phyloP scores from a whole-genome alignment of 2,113 vertebrate genomes.

The Talpa occidentalis region DNA sequence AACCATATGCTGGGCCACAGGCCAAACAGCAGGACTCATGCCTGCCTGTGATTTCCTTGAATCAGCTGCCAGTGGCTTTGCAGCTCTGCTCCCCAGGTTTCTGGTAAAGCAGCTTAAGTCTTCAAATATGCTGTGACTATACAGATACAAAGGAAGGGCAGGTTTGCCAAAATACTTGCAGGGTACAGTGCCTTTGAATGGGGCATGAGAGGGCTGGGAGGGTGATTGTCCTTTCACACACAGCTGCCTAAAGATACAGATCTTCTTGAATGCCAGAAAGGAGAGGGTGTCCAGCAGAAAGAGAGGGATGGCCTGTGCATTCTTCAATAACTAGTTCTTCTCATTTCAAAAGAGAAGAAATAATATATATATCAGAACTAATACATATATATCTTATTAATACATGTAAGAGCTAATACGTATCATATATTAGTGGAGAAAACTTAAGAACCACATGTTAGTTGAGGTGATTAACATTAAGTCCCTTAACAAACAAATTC shows the following conservation, averaged over 20 bases:
- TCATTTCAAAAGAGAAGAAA: neutral
- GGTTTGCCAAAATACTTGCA: neutral
- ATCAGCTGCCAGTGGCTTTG: slow-evolving; percentile 30
- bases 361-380: too few species aligned
- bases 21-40: slow-evolving; percentile 35
- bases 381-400: too few species aligned
- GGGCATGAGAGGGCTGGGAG: neutral
- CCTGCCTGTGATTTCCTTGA: slow-evolving; percentile 14
- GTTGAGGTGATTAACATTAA: neutral
- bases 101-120: slow-evolving; percentile 54
- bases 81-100: slow-evolving; percentile 47
- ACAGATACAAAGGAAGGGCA: neutral
- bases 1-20: slow-evolving; percentile 34
- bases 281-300: neutral
- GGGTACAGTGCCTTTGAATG: neutral
- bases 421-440: neutral
- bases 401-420: too few species aligned
- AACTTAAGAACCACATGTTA: neutral
- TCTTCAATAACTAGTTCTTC: neutral
- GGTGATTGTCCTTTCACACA: neutral
- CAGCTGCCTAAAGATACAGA: neutral
- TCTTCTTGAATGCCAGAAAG: neutral
- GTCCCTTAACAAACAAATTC: neutral
- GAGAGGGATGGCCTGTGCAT: neutral
- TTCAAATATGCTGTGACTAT: neutral